Conservation (phyloP, 1,140 invertebrate species). For the Diachasma alloeum region DNA sequence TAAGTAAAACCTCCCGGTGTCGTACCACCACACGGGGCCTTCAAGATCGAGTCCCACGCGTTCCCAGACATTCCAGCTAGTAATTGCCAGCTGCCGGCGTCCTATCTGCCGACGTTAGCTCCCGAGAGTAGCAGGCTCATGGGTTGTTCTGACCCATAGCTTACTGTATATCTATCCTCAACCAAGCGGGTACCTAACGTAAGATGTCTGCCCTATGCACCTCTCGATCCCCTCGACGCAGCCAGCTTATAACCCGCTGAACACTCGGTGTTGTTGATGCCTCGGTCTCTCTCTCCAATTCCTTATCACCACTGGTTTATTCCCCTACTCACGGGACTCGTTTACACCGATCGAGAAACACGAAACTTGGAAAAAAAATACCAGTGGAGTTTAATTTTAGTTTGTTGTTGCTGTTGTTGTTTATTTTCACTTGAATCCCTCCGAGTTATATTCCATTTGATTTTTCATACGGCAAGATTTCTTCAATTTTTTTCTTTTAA, state of each 20-base stretch:
- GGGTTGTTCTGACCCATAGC: neutral
- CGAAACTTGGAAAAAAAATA: neutral
- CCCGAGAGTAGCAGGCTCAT: constrained; percentile 30
- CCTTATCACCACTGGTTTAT: neutral
- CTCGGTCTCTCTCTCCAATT: neutral
- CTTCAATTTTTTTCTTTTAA: neutral
- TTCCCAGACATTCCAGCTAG: constrained; percentile 61
- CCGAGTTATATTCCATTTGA: neutral
- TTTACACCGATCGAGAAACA: neutral
- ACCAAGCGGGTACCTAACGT: neutral
- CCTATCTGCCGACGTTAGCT: constrained; percentile 51
- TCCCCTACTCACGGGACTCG: neutral
- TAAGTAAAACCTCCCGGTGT: constrained; percentile 36
- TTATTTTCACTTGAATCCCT: neutral
- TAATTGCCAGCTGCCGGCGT: constrained; percentile 60
- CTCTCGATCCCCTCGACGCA: neutral
- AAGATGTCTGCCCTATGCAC: constrained; percentile 9
- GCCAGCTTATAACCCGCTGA: neutral
- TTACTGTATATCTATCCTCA: constrained; percentile 13
- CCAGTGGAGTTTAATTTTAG: neutral
- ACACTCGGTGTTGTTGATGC: neutral
- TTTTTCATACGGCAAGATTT: neutral
- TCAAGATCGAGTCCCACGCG: constrained; percentile 57
- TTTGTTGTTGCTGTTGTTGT: neutral
- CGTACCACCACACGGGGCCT: constrained; percentile 45